A percentile compares a stretch with the other conserved stretches of the same genome.
phyloP scores from a whole-genome alignment of 2,888 invertebrate genomes.

The Lycia hirtaria region DNA sequence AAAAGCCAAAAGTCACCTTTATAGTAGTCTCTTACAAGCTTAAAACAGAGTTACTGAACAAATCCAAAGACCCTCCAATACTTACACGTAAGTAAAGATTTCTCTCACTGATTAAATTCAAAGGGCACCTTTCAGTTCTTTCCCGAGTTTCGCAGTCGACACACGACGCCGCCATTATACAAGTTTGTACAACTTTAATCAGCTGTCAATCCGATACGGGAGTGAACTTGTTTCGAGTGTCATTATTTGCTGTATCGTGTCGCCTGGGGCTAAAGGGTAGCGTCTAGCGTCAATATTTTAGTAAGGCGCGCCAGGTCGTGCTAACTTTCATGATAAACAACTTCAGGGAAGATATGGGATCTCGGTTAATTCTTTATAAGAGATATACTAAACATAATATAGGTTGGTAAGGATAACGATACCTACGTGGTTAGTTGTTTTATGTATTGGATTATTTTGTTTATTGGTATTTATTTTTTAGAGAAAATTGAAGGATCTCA shows the following conservation, averaged over 20 bases:
- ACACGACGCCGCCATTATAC: constrained; percentile 22
- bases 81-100: no score
- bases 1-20: no score
- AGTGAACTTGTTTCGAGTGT: constrained; percentile 53
- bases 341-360: constrained; percentile 26
- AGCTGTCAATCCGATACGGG: constrained; percentile 41
- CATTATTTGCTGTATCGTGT: constrained; percentile 61
- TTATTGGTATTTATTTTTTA: no score
- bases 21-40: no score
- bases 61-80: no score
- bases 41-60: no score
- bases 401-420: no score
- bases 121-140: constrained; percentile 1
- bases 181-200: constrained; percentile 31
- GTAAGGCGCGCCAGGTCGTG: constrained; percentile 39
- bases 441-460: no score
- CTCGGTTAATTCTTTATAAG: neutral
- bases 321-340: constrained; percentile 50
- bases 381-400: neutral
- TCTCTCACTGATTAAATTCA: constrained; percentile 2
- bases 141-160: constrained; percentile 11
- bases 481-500: no score
- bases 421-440: no score
- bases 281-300: constrained; percentile 66
- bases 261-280: constrained; percentile 51